Evolutionary conservation across 2,888 invertebrate species (phyloP).

Genomic region (Notodonta ziczac): DNA sequence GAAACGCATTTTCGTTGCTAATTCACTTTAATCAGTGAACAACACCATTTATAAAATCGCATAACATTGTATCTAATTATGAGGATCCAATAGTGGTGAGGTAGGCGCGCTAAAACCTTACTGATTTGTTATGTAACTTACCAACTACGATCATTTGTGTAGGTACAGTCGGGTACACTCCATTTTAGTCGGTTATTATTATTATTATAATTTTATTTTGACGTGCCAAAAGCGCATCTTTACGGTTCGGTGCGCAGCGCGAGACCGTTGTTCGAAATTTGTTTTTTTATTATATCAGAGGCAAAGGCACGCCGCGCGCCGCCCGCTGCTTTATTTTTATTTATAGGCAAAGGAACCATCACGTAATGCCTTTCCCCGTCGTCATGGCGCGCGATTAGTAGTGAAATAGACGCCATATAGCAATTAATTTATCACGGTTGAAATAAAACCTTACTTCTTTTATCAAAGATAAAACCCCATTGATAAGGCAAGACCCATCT

Average conservation of each 20-base stretch:
- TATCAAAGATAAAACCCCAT: no score
- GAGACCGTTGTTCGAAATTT: slow-evolving; percentile 30
- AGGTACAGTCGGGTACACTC: slow-evolving; percentile 18
- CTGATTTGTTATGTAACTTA: slow-evolving; percentile 14
- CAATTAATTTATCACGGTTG: neutral
- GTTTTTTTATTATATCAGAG: slow-evolving; percentile 17
- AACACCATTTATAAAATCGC: slow-evolving; percentile 11
- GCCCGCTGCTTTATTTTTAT: slow-evolving; percentile 9
- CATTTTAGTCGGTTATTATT: slow-evolving; percentile 18
- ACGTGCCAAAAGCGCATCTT: slow-evolving; percentile 32
- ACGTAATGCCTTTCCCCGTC: slow-evolving; percentile 7
- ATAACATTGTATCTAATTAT: slow-evolving; percentile 12
- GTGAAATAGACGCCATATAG: neutral
- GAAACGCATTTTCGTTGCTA: slow-evolving; percentile 31
- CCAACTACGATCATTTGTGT: slow-evolving; percentile 22
- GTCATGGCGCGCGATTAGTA: neutral
- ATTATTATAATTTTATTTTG: slow-evolving; percentile 18
- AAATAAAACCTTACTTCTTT: slow-evolving; percentile 5
- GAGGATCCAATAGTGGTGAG: no score
- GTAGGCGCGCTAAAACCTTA: slow-evolving; percentile 10
- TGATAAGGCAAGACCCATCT: neutral
- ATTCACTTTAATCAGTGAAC: slow-evolving; percentile 18
- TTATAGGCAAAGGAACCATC: slow-evolving; percentile 11
- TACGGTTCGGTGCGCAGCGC: slow-evolving; percentile 39
- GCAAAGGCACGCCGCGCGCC: slow-evolving; percentile 11